These are phyloP conservation scores for Rhyacophila brunnea DNA, from an alignment of 1,140 invertebrate genomes.

Conservation along the genomic window DNA sequence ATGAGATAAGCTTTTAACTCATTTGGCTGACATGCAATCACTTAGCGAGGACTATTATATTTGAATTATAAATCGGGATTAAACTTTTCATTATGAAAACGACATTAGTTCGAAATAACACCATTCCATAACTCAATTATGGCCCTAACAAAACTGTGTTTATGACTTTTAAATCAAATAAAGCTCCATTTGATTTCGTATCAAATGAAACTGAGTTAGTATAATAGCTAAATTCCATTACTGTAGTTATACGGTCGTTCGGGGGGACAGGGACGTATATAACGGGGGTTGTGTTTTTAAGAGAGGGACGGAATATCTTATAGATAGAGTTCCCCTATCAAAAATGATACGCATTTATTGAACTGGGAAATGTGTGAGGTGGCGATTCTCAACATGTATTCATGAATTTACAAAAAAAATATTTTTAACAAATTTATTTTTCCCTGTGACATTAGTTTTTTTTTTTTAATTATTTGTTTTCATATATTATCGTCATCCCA, in stretches of 20 bases:
- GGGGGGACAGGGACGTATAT: conserved; percentile 5
- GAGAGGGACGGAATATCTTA: not conserved
- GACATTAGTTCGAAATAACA: conserved; percentile 17
- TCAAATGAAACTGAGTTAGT: conserved; percentile 23
- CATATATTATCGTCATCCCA: too few relatives aligned
- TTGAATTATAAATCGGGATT: conserved; percentile 20
- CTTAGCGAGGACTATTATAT: too few relatives aligned
- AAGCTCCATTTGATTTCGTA: conserved; percentile 28
- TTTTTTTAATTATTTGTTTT: too few relatives aligned
- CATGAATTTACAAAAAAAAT: too few relatives aligned
- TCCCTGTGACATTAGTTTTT: too few relatives aligned
- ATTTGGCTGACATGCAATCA: too few relatives aligned
- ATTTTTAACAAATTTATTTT: too few relatives aligned
- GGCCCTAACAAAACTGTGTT: conserved; percentile 13
- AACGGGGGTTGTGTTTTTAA: not conserved
- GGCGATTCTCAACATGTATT: too few relatives aligned
- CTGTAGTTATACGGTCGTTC: conserved; percentile 24
- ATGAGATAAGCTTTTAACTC: too few relatives aligned
- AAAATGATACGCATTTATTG: conserved; percentile 23
- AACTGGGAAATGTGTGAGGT: not conserved
- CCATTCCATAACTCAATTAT: conserved; percentile 17
- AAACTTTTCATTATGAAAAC: conserved; percentile 33
- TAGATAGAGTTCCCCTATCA: not conserved
- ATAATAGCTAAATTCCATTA: conserved; percentile 34
- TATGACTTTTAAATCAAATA: conserved; percentile 36